Base-by-base conservation (phyloP, 2,113 vertebrate genomes). In the Burhinus oedicnemus region DNA sequence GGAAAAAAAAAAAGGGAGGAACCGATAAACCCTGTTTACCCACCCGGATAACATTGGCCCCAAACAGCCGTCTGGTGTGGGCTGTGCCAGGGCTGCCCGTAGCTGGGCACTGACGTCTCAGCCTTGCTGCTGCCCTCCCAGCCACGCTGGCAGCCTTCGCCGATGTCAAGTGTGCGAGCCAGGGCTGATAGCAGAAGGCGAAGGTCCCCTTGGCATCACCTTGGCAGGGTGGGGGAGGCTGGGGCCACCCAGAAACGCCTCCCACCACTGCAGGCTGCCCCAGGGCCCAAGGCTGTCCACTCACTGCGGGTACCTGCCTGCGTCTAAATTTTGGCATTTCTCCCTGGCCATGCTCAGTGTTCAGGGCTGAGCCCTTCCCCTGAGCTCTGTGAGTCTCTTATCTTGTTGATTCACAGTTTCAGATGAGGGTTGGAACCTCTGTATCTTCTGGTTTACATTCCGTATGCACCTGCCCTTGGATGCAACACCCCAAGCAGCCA, bases 341-440 rank as follows among this genome's bases (percentile, higher is more conserved):
- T 74, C 54, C 20, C 11, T 34, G 30, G 14, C 23, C 11, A 1
- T 8, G n/a, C 27, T 36, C 0, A 14, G 49, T 12, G 49, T 49
- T 49, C 11, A 2, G 34, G 49, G 16, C 38, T 68, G 61, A 90
- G 45, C 16, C 11, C 29, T 62, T 54, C 42, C 64, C 30, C 11
- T 12, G 64, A 66, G 36, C n/a, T 45, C 60, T 18, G n/a, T 1
- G 2, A 9, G 30, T n/a, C 0, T 0, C 54, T n/a, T n/a, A n/a
- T n/a, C n/a, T n/a, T n/a, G n/a, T n/a, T n/a, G n/a, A 21, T 15
- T 58, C 1, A 0, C 15, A 34, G 51, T n/a, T n/a, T n/a, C n/a
- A n/a, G n/a, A n/a, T n/a, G n/a, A n/a, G n/a, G n/a, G n/a, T n/a
- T n/a, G n/a, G n/a, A n/a, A n/a, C n/a, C n/a, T n/a, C n/a, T n/a